Evolutionary conservation across 2,888 invertebrate genomes (phyloP).

Genomic region (Crioceris asparagi): DNA sequence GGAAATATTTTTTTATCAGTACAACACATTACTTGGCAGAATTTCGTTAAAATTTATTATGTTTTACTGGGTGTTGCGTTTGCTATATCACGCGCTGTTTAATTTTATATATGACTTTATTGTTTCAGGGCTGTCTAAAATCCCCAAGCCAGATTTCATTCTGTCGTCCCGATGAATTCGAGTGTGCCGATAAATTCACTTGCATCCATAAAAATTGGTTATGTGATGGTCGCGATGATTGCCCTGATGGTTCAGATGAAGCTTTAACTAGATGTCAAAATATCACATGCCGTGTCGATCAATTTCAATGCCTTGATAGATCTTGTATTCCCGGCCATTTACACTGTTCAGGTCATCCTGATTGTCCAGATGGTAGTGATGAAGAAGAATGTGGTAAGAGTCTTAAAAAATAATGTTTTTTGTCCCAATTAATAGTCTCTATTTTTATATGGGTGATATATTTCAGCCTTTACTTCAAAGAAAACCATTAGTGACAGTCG

Average conservation of each 20-base stretch:
- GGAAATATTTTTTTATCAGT: too few species aligned
- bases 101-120: conserved; percentile 2
- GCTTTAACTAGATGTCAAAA: conserved; percentile 54
- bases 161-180: conserved; percentile 63
- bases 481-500: too few species aligned
- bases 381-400: conserved; percentile 71
- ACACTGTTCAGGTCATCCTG: conserved; percentile 69
- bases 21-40: too few species aligned
- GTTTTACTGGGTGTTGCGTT: too few species aligned
- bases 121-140: conserved; percentile 50
- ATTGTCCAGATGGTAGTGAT: conserved; percentile 79
- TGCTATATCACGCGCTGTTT: too few species aligned
- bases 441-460: conserved; percentile 1
- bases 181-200: conserved; percentile 68
- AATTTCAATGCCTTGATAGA: conserved; percentile 75
- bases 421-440: background rate
- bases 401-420: background rate
- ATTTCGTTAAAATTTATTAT: too few species aligned
- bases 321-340: conserved; percentile 71
- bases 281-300: conserved; percentile 71
- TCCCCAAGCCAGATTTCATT: conserved; percentile 47
- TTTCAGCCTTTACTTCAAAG: too few species aligned
- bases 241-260: conserved; percentile 75
- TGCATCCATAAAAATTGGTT: conserved; percentile 75
- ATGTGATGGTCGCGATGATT: conserved; percentile 76